These are phyloP conservation scores for Sphaeramia orbicularis DNA, from an alignment of 2,797 vertebrate genomes.

Conservation along the genomic window DNA sequence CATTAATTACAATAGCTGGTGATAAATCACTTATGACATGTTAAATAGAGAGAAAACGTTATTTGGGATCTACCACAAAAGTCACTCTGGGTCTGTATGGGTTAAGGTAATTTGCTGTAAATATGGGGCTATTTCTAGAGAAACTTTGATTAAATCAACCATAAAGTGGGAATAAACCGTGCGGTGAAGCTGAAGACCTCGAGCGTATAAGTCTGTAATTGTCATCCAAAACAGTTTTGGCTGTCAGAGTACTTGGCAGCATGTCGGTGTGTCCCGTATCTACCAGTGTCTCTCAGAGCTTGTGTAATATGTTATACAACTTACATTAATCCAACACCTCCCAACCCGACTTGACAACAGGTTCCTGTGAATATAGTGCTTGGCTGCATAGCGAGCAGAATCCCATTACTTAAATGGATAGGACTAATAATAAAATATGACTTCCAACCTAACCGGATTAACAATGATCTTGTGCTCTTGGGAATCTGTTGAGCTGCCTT, in stretches of 20 bases:
- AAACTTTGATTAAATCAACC: no score
- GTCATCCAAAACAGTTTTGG: slow-evolving; percentile 38
- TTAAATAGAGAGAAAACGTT: no score
- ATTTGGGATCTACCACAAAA: no score
- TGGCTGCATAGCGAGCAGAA: slow-evolving; percentile 71
- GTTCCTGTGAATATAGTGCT: slow-evolving; percentile 63
- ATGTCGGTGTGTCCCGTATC: slow-evolving; percentile 37
- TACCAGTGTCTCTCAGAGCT: slow-evolving; percentile 56
- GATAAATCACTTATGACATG: no score
- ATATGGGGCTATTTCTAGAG: no score
- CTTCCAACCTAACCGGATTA: slow-evolving; percentile 80
- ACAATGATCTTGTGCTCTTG: slow-evolving; percentile 75
- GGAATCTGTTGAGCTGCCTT: slow-evolving; percentile 72
- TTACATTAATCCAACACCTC: slow-evolving; percentile 71
- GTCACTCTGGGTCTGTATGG: no score
- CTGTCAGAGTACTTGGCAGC: slow-evolving; percentile 57
- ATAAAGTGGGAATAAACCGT: no score
- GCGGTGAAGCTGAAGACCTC: slow-evolving; percentile 17
- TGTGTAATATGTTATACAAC: slow-evolving; percentile 70
- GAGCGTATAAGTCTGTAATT: slow-evolving; percentile 1
- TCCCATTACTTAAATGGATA: slow-evolving; percentile 83
- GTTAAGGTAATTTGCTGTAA: no score
- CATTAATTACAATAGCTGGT: no score
- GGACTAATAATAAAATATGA: slow-evolving; percentile 83
- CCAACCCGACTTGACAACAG: slow-evolving; percentile 64